Evolutionary conservation across 2,888 invertebrate species (phyloP), one percentile per base, ranked within the genome.

Genomic region (Penaeus monodon): DNA sequence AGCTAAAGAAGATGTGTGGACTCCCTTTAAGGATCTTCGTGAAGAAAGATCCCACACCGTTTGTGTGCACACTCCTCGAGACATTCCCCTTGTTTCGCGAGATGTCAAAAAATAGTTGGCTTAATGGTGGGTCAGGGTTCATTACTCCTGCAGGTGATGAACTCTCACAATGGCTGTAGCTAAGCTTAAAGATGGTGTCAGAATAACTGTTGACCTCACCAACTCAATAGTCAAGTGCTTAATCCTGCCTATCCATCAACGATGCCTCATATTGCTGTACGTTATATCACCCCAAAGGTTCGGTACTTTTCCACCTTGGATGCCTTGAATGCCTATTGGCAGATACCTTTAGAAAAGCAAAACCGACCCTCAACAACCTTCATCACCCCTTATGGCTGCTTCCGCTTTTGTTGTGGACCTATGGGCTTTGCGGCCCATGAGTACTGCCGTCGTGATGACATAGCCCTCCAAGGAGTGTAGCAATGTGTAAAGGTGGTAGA

Each of bases 71-170:
- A 68, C 68, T 27, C 82, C 63, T 63, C 74, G 66, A 33, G 65
- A 74, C 10, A 57, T 76, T 20, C 44, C 76, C 17, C 44, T 83
- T 24, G 83, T 76, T 17, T 74, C 63, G 38, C 33, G n/a, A n/a
- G 64, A 63, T 24, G 83, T 83, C 27, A 76, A 83, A 20, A 33
- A 79, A 29, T 38, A 38, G 33, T 38, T 6, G 33, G 81, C 68
- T 12, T 66, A 38, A 38, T 81, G 68, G 81, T 81, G 66, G n/a
- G 10, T 29, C 66, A 81, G 29, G 81, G 66, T 63, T 81, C 81
- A 81, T 81, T 20, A 66, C 68, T 20, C 27, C 27, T 63, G 79
- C 64, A n/a, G 20, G 79, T 14, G 8, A 82, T 33, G 82, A 82
- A n/a, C 82, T 74, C 24, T 73, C 82, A 33, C 66, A 63, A 38